phyloP scores from a whole-genome alignment of 2,888 invertebrate species.

The Machimus atricapillus region DNA sequence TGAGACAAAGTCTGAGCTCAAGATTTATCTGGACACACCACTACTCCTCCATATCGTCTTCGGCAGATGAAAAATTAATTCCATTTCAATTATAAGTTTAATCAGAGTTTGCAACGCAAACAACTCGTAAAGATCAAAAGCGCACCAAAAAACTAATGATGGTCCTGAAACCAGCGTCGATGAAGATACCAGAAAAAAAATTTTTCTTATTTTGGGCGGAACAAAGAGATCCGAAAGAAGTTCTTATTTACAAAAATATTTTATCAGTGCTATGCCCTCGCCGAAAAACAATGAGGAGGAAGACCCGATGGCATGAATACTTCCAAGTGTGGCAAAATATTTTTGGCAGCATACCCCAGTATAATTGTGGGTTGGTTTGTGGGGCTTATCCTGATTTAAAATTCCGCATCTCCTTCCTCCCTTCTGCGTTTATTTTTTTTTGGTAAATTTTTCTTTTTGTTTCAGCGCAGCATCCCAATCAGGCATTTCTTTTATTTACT shows the following conservation, averaged over 20 bases:
- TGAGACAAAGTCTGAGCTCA: not conserved
- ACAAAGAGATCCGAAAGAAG: slow-evolving; percentile 11
- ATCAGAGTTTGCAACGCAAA: not conserved
- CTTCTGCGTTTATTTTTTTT: not conserved
- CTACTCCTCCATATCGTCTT: not conserved
- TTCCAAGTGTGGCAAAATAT: slow-evolving; percentile 21
- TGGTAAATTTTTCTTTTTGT: not conserved
- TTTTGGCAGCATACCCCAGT: not conserved
- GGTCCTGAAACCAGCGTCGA: not conserved
- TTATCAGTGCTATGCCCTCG: not conserved
- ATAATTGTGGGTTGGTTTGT: not conserved
- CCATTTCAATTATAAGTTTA: not conserved
- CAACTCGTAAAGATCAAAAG: not conserved
- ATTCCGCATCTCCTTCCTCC: slow-evolving; percentile 3
- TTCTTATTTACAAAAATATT: slow-evolving; percentile 28
- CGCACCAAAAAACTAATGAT: not conserved
- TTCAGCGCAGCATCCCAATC: not conserved
- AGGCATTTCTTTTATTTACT: slow-evolving; percentile 20
- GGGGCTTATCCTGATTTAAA: slow-evolving; percentile 10
- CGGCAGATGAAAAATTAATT: not conserved
- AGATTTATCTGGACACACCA: not conserved
- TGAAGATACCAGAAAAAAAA: slow-evolving; percentile 7
- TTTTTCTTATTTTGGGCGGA: not conserved
- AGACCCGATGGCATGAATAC: not conserved
- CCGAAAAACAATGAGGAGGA: slow-evolving; percentile 21